phyloP scores from a whole-genome alignment of 53 echinoderm and acorn worm species.

The Astropecten irregularis region DNA sequence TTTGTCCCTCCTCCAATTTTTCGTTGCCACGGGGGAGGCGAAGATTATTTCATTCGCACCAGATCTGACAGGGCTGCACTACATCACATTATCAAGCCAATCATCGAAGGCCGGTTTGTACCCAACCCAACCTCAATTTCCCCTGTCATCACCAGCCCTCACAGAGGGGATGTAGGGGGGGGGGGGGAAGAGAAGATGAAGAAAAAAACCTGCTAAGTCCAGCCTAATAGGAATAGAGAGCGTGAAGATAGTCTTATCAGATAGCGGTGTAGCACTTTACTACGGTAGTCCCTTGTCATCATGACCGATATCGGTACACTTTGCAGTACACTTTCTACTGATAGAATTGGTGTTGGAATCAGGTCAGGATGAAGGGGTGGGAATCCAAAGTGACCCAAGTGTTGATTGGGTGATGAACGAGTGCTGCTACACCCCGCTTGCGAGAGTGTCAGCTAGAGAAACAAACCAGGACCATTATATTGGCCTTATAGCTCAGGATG shows the following conservation, averaged over 20 bases:
- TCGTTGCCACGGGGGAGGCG: too few species aligned
- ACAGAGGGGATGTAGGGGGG: too few species aligned
- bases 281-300: not conserved
- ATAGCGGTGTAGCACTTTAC: constrained; percentile 10
- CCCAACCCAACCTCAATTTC: constrained; percentile 4
- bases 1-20: too few species aligned
- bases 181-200: too few species aligned
- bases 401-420: constrained; percentile 3
- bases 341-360: constrained; percentile 15
- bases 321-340: too few species aligned
- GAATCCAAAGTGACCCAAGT: not conserved
- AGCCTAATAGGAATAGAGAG: too few species aligned
- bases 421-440: too few species aligned
- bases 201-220: too few species aligned
- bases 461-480: too few species aligned
- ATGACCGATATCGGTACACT: constrained; percentile 16
- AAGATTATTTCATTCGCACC: not conserved
- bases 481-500: too few species aligned
- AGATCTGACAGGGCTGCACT: constrained; percentile 5
- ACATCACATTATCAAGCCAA: constrained; percentile 16
- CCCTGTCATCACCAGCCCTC: constrained; percentile 6
- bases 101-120: not conserved
- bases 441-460: too few species aligned
- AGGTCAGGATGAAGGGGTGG: not conserved
- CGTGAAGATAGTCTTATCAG: constrained; percentile 17